Evolutionary conservation across 2,113 vertebrate species (phyloP), one percentile per base, ranked within the genome.

Genomic region (Uropsilus gracilis): DNA sequence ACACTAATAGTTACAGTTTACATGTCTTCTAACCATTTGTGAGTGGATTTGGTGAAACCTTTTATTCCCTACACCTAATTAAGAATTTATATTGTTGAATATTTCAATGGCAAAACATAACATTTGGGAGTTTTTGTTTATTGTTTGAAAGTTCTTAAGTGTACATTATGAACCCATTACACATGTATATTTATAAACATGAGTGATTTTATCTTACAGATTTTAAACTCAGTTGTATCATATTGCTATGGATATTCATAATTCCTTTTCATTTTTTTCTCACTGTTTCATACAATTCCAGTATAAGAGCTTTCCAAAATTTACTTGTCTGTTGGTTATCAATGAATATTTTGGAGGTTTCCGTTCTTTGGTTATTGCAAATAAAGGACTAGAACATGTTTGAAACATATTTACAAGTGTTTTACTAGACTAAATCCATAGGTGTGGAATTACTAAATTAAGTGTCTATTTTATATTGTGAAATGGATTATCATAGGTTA

Each of bases 1-100:
- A 30, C 48, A 69, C 53, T 72, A 20, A n/a, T 72, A 92, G 87
- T 87, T 87, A 80, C 0, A 64, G 63, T 73, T 20, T 24, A 61
- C 42, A 71, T 92, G 46, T 73, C 82, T 95, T 81, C 75, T 94
- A 63, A 94, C 86, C 30, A 37, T 55, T 95, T 68, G 32, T 90
- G 18, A 88, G 18, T 87, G 37, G 1, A 22, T 91, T 94, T 53
- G 75, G 16, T 86, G 92, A 63, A 20, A 69, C 5, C 24, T 44
- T 24, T 61, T 89, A 80, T 46, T 87, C 76, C 39, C 6, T 57
- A 64, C 24, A 24, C 30, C 76, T 57, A 84, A 78, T 90, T 89
- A 97, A 90, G 37, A 71, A 92, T 87, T 92, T 71, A 89, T 63
- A 75, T 76, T 87, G 44, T 80, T 83, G 55, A 80, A 73, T 83